Conservation (phyloP, 2,797 vertebrate genomes). For the Hippocampus kuda region DNA sequence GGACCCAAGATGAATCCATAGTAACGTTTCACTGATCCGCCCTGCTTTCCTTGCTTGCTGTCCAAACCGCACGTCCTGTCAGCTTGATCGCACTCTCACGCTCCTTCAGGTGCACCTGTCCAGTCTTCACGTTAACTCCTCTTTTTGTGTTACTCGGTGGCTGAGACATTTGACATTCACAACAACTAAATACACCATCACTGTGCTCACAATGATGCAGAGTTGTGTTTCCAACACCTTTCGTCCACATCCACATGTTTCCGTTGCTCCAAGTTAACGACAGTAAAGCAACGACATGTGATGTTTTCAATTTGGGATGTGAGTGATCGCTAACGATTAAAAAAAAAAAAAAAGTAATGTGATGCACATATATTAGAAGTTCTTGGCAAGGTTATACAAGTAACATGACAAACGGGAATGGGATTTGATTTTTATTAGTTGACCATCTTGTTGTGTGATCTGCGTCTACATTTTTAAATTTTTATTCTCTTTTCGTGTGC, state of each 20-base stretch:
- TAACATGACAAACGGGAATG: neutral
- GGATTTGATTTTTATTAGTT: neutral
- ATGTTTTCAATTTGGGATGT: neutral
- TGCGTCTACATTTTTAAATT: neutral
- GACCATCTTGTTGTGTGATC: neutral
- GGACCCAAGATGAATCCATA: constrained; percentile 46
- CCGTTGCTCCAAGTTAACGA: neutral
- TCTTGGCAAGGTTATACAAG: neutral
- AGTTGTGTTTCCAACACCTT: neutral
- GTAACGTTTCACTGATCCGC: constrained; percentile 47
- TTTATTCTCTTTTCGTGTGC: too few relatives aligned
- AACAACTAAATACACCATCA: neutral
- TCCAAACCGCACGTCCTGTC: constrained; percentile 18
- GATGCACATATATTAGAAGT: neutral
- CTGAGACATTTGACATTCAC: neutral
- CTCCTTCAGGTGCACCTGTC: constrained; percentile 1
- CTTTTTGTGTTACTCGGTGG: neutral
- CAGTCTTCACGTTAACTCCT: neutral
- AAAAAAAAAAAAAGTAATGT: neutral
- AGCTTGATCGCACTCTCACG: constrained; percentile 1
- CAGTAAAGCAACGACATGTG: neutral
- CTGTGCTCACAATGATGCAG: neutral
- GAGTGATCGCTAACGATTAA: neutral
- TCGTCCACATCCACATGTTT: neutral
- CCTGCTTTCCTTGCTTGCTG: constrained; percentile 18